phyloP scores from a whole-genome alignment of 1,140 invertebrate genomes.

The Trichomalopsis sarcophagae region DNA sequence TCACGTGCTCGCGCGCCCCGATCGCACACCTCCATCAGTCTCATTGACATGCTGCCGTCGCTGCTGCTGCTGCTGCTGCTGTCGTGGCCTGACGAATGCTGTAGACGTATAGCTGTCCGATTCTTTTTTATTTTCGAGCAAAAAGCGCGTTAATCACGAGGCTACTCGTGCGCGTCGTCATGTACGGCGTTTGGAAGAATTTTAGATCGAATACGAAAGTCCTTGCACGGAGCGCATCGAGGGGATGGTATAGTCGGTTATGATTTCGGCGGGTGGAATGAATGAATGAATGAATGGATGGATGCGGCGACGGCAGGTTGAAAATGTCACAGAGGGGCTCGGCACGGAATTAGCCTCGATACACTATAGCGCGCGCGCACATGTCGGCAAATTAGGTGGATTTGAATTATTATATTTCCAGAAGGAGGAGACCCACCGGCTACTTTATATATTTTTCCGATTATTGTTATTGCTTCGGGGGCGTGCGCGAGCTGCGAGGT shows the following conservation, averaged over 20 bases:
- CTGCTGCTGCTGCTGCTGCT: no score
- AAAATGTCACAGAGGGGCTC: constrained; percentile 10
- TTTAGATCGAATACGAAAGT: no score
- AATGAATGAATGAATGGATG: no score
- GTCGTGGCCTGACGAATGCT: neutral
- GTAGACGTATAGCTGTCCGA: neutral
- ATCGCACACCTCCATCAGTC: constrained; percentile 1
- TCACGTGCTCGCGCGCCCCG: neutral
- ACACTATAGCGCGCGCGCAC: neutral
- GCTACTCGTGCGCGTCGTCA: no score
- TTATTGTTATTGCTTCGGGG: constrained; percentile 5
- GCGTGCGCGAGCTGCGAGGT: neutral
- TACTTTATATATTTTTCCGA: constrained; percentile 20
- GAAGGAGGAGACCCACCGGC: neutral
- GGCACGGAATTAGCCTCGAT: neutral
- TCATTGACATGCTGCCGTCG: neutral
- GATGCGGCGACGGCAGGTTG: constrained; percentile 18
- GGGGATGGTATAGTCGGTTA: neutral
- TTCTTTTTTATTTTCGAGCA: neutral
- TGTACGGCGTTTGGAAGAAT: no score
- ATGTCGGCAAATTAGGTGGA: constrained; percentile 27
- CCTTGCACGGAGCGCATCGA: no score
- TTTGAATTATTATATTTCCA: constrained; percentile 31
- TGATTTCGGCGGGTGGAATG: neutral
- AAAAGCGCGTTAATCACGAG: no score